A percentile compares a stretch with the other conserved stretches of the same genome.
Evolutionary conservation across 2,113 vertebrate species (phyloP).

Genomic region (Podocnemis expansa): DNA sequence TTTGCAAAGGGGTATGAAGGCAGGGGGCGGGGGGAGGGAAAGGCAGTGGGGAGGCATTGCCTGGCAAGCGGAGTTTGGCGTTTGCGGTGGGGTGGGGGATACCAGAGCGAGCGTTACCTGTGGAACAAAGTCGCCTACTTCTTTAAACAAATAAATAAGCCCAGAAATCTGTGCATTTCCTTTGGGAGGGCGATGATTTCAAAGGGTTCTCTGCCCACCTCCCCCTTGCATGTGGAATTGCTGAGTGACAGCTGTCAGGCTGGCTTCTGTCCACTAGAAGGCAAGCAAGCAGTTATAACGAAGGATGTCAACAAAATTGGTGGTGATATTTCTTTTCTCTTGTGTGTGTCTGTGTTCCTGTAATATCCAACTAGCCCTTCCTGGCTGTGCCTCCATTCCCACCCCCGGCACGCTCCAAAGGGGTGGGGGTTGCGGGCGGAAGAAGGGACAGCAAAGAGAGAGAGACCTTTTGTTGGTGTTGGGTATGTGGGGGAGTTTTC

Average conservation of each 20-base stretch:
- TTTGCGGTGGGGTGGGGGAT: slow-evolving; percentile 31
- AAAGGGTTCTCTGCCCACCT: slow-evolving; percentile 11
- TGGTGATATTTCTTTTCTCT: slow-evolving; percentile 30
- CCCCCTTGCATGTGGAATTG: slow-evolving; percentile 27
- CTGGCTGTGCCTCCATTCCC: slow-evolving; percentile 1
- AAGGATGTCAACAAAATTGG: slow-evolving; percentile 41
- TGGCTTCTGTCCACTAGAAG: slow-evolving; percentile 35
- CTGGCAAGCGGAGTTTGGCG: neutral
- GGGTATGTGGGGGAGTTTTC: slow-evolving; percentile 34
- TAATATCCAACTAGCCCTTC: slow-evolving; percentile 19
- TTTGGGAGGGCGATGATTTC: slow-evolving; percentile 40
- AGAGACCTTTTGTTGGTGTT: slow-evolving; percentile 51
- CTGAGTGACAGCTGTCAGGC: slow-evolving; percentile 76
- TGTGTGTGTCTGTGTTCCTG: neutral
- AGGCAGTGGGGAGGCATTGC: neutral
- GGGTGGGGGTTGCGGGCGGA: slow-evolving; percentile 56
- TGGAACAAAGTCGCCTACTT: slow-evolving; percentile 66
- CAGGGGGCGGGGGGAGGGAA: neutral
- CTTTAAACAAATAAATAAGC: slow-evolving; percentile 69
- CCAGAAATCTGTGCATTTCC: slow-evolving; percentile 51
- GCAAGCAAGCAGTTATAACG: neutral
- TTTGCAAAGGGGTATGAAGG: neutral
- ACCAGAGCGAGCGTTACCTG: slow-evolving; percentile 49
- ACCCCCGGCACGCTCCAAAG: neutral
- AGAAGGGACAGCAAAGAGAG: slow-evolving; percentile 43